Base-by-base conservation (phyloP, 2,888 invertebrate species). In the Silvanus unidentatus region DNA sequence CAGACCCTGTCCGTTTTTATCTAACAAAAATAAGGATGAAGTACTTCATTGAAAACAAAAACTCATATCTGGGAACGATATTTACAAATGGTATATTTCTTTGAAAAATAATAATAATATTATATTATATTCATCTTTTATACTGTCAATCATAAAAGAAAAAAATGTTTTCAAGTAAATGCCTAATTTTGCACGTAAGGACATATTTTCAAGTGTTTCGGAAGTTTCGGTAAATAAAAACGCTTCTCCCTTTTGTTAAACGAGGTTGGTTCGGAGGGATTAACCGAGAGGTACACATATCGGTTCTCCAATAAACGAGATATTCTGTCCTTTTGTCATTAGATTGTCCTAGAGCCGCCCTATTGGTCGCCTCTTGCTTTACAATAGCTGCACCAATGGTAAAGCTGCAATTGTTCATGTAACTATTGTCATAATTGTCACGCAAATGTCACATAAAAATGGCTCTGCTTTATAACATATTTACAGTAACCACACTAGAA, bases 81-180 rank as follows among this genome's bases (percentile, higher is more conserved):
- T 15, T 15, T 14, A 53, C 57, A 55, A 62, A 60, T 61, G 60
- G 60, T 59, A 61, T 58, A 58, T 60, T 58, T 53, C 53, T 49
- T 55, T 58, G 41, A 45, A 45, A 38, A 41, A 32, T 5, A 57
- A 58, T 58, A 58, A 59, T n/a, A n/a, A n/a, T n/a, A n/a, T n/a
- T n/a, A 57, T 64, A 64, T 64, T 60, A 63, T 61, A 58, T 61
- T 59, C 57, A 41, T 48, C 61, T 55, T 58, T 69, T 69, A 60
- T 68, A 44, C 64, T 69, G 67, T 63, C 67, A 66, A 64, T 69
- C 68, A 69, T 64, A 45, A n/a, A n/a, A n/a, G n/a, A n/a, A 12
- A 22, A 22, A 8, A 5, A 32, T 12, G 32, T 32, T 32, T 11
- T 32, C 12, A 12, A 30, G 27, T 43, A 48, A 49, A 57, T 55